phyloP scores from a whole-genome alignment of 2,113 vertebrate genomes.

The Entomyzon cyanotis region DNA sequence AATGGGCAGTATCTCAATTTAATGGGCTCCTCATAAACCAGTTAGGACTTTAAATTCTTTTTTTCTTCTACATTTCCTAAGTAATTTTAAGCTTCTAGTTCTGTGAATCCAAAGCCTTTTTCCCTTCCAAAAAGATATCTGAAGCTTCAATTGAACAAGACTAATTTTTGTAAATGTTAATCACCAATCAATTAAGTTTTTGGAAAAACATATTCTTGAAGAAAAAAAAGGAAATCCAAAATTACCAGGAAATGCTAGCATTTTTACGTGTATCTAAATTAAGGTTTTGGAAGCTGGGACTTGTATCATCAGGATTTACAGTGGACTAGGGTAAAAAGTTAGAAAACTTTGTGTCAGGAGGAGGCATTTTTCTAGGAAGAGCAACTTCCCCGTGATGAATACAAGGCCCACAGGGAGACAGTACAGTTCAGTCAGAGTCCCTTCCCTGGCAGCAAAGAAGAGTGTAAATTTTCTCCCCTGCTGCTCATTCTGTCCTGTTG shows the following conservation, averaged over 20 bases:
- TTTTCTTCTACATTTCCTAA: neutral
- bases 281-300: neutral
- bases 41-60: neutral
- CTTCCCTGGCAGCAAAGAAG: neutral
- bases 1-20: conserved; percentile 17
- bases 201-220: neutral
- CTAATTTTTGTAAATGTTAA: neutral
- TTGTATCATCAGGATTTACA: neutral
- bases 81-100: neutral
- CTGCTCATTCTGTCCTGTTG: neutral
- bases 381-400: neutral
- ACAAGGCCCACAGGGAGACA: neutral
- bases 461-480: no score
- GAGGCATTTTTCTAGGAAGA: neutral
- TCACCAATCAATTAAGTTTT: neutral
- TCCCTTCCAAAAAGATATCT: neutral
- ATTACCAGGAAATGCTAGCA: neutral
- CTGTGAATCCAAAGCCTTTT: neutral
- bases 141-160: neutral
- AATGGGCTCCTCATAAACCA: neutral
- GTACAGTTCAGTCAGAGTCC: neutral
- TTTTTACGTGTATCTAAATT: neutral
- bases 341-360: neutral
- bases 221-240: neutral
- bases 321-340: neutral